Evolutionary conservation across 1,140 invertebrate genomes (phyloP), one percentile per base, ranked within the genome.

Genomic region (Medauroidea extradentata): DNA sequence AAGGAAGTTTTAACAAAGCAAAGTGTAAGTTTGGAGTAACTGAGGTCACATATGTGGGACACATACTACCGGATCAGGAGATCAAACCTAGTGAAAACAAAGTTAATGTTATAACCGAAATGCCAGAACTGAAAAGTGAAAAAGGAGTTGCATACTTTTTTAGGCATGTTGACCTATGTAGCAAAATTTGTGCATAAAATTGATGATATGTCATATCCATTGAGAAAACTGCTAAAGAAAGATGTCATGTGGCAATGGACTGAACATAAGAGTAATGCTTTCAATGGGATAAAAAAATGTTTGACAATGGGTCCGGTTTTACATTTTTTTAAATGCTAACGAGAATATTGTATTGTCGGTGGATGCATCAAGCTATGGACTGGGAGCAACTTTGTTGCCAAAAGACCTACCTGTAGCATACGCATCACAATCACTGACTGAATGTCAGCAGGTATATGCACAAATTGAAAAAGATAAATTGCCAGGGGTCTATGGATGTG

Each of bases 141-240:
- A 13, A 23, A 34, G 29, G 64, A 63, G 29, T 55, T 69, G 19
- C 41, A 57, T n/a, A 54, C 53, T 64, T 70, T 39, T n/a, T 44
- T 71, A 16, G 72, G 69, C 9, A 54, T 74, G 23, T 42, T 71
- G 2, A 73, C 68, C 19, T 70, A 72, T 56, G 54, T 74, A 23
- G 63, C 62, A 14, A 67, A 51, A 54, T 75, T 70, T 49, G 68
- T 74, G 23, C 63, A 62, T 42, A 73, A 71, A 59, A 53, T 72
- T 11, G 64, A 69, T 8, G 41, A 67, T 14, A 19, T 59, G 24
- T 64, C 66, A 38, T 18, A 50, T 14, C 57, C 39, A 16, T 54
- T 75, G 8, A 58, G 69, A 41, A 25, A 63, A 39, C 59, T 70
- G 13, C 41, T 69, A 24, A 63, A 64, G 53, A 65, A 65, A 34